These are phyloP conservation scores for Drosophila bunnanda DNA, from an alignment of 2,888 invertebrate species.

Conservation along the genomic window DNA sequence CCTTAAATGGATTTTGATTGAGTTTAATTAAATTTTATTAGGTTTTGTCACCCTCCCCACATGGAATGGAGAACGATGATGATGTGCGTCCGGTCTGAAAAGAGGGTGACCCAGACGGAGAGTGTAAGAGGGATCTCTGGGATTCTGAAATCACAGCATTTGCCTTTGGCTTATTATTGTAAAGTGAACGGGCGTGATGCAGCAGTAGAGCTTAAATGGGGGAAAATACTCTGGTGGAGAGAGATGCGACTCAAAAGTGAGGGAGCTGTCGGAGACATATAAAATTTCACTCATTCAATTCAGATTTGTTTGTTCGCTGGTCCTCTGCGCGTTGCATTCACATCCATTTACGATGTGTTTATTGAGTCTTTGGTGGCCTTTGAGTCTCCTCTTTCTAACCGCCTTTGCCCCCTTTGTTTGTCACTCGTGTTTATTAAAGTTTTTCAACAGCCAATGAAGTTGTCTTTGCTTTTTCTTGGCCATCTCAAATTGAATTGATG, in stretches of 20 bases:
- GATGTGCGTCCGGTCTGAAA: conserved; percentile 61
- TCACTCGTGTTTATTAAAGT: neutral
- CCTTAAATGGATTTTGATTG: conserved; percentile 84
- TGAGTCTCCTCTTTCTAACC: conserved; percentile 48
- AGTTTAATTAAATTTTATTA: conserved; percentile 85
- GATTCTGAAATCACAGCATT: conserved; percentile 69
- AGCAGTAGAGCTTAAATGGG: conserved; percentile 43
- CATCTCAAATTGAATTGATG: conserved; percentile 51
- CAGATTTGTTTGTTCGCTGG: conserved; percentile 50
- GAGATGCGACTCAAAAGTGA: neutral
- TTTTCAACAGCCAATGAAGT: conserved; percentile 46
- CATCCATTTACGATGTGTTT: conserved; percentile 64
- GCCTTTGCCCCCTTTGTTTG: neutral
- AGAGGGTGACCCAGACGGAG: conserved; percentile 3
- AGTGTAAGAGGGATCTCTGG: conserved; percentile 4
- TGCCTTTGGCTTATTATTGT: conserved; percentile 64
- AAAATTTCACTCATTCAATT: conserved; percentile 69
- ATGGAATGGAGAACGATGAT: conserved; percentile 33
- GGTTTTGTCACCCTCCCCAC: conserved; percentile 83
- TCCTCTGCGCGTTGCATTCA: conserved; percentile 38
- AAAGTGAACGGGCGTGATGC: conserved; percentile 49
- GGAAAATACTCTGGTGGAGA: conserved; percentile 40
- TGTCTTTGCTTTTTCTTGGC: conserved; percentile 38
- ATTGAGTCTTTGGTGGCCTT: conserved; percentile 61
- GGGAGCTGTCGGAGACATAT: conserved; percentile 34